Conservation (phyloP, 2,888 invertebrate genomes). For the Pecten maximus region DNA sequence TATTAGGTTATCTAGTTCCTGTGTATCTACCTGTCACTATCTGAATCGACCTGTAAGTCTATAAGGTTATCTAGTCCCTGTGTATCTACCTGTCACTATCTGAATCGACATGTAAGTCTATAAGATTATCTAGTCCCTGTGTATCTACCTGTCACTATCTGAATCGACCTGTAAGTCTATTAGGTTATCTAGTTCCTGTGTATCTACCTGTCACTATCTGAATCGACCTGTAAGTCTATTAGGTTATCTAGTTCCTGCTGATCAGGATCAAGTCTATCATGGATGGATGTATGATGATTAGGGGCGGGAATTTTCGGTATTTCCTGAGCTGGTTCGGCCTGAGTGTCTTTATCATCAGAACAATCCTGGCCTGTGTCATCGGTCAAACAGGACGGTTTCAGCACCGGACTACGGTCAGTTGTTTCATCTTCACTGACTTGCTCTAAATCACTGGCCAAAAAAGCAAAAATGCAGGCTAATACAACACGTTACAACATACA, state of each 20-base stretch:
- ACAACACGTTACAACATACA: background rate
- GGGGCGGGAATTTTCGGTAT: conserved; percentile 7
- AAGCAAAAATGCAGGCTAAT: background rate
- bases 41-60: conserved; percentile 18
- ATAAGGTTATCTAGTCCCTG: background rate
- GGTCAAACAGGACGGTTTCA: background rate
- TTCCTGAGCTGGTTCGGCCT: background rate
- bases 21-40: conserved; percentile 38
- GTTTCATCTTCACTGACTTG: background rate
- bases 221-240: background rate
- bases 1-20: background rate
- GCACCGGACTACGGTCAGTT: background rate
- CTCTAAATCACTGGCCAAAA: conserved; percentile 14
- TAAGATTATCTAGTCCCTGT: conserved; percentile 31
- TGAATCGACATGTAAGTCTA: background rate
- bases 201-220: conserved; percentile 29
- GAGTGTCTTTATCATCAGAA: background rate
- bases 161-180: background rate
- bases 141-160: background rate
- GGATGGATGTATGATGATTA: background rate
- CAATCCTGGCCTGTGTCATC: background rate
- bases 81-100: conserved; percentile 31
- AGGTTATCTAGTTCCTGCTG: background rate
- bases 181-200: background rate
- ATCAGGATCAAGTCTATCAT: background rate